These are phyloP conservation scores for Pinna nobilis DNA, from an alignment of 1,140 invertebrate species.

Conservation along the genomic window DNA sequence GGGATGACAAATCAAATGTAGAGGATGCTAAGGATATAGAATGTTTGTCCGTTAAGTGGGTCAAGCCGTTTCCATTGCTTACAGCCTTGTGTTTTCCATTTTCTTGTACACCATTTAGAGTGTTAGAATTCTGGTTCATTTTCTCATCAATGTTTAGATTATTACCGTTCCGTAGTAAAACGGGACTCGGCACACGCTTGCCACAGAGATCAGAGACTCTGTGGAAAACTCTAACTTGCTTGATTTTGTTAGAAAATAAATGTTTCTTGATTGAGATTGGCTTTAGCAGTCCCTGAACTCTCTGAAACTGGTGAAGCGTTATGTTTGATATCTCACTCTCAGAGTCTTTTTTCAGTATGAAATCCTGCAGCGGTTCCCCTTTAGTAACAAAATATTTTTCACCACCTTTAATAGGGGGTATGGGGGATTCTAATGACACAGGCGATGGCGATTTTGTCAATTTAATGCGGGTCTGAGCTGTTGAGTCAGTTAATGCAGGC, in stretches of 20 bases:
- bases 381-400: not conserved
- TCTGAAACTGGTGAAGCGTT: not conserved
- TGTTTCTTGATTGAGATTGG: not conserved
- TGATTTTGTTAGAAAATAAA: no score
- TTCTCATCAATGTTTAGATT: slow-evolving; percentile 18
- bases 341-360: not conserved
- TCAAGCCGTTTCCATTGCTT: not conserved
- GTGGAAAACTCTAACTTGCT: no score
- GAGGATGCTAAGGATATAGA: no score
- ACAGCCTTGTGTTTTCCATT: not conserved
- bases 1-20: no score
- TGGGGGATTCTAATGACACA: no score
- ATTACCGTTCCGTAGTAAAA: slow-evolving; percentile 9
- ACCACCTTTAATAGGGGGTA: slow-evolving; percentile 45
- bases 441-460: no score
- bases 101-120: not conserved
- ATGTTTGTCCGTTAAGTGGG: not conserved
- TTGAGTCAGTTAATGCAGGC: slow-evolving; percentile 70
- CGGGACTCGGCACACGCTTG: no score
- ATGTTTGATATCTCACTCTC: not conserved
- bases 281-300: not conserved
- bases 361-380: not conserved
- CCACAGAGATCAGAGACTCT: no score
- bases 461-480: slow-evolving; percentile 61
- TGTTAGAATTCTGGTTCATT: slow-evolving; percentile 48